These are phyloP conservation scores for Otolemur crassicaudatus DNA, from an alignment of 2,797 vertebrate genomes.

Conservation along the genomic window DNA sequence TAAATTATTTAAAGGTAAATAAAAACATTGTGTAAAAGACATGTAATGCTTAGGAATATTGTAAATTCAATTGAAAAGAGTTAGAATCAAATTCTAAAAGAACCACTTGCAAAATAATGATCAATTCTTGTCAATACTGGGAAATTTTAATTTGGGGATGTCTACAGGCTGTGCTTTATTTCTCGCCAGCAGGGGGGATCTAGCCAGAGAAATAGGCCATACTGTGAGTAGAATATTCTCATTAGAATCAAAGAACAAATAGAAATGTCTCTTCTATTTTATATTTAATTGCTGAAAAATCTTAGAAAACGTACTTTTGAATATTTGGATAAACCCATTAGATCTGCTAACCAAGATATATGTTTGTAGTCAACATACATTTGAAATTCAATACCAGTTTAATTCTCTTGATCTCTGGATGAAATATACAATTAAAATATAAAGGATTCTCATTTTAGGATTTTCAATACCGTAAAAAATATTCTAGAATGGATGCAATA, in stretches of 20 bases:
- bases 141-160: constrained; percentile 18
- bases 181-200: constrained; percentile 13
- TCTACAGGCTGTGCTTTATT: neutral
- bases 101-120: neutral
- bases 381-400: neutral
- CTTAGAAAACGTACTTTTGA: constrained; percentile 41
- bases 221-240: constrained; percentile 20
- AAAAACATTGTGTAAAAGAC: neutral
- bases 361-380: constrained; percentile 38
- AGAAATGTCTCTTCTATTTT: constrained; percentile 24
- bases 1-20: constrained; percentile 13
- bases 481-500: neutral
- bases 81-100: neutral
- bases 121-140: constrained; percentile 37
- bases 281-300: neutral
- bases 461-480: neutral
- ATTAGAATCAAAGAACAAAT: constrained; percentile 9
- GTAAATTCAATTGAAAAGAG: constrained; percentile 46
- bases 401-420: neutral
- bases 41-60: constrained; percentile 27
- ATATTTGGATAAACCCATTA: constrained; percentile 16
- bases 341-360: neutral
- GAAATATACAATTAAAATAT: constrained; percentile 21
- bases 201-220: neutral
- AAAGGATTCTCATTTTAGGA: neutral